phyloP scores from a whole-genome alignment of 2,797 vertebrate genomes.

The Lagodon rhomboides region DNA sequence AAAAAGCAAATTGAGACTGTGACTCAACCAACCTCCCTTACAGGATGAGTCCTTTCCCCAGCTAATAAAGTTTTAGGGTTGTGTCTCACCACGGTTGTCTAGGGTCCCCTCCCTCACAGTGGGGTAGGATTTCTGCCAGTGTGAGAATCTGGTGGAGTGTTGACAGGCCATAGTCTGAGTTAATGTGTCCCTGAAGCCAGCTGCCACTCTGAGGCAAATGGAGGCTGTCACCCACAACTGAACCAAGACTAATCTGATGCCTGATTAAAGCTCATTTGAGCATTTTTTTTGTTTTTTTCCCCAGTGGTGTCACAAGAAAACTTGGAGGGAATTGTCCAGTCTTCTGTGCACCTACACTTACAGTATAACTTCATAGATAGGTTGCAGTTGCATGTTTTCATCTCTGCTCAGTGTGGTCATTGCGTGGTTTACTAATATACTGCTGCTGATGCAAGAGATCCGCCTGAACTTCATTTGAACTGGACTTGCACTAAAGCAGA shows the following conservation, averaged over 20 bases:
- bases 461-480: constrained; percentile 66
- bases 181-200: constrained; percentile 82
- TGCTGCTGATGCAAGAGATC: constrained; percentile 16
- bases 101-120: constrained; percentile 51
- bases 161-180: constrained; percentile 77
- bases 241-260: constrained; percentile 78
- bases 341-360: background rate
- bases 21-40: background rate
- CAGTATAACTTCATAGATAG: background rate
- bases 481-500: constrained; percentile 55
- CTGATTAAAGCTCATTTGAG: constrained; percentile 73
- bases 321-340: constrained; percentile 1
- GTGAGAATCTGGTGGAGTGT: constrained; percentile 75
- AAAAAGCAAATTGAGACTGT: background rate
- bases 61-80: constrained; percentile 22
- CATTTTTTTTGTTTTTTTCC: constrained; percentile 18
- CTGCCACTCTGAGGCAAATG: constrained; percentile 77
- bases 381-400: background rate
- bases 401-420: background rate
- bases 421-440: constrained; percentile 16
- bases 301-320: constrained; percentile 28
- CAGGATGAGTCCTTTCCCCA: constrained; percentile 5
- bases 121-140: constrained; percentile 68
- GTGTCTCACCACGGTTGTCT: constrained; percentile 23
- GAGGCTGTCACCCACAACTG: constrained; percentile 76